Base-by-base conservation (phyloP, 2,113 vertebrate species). In the Pleuronectes platessa region DNA sequence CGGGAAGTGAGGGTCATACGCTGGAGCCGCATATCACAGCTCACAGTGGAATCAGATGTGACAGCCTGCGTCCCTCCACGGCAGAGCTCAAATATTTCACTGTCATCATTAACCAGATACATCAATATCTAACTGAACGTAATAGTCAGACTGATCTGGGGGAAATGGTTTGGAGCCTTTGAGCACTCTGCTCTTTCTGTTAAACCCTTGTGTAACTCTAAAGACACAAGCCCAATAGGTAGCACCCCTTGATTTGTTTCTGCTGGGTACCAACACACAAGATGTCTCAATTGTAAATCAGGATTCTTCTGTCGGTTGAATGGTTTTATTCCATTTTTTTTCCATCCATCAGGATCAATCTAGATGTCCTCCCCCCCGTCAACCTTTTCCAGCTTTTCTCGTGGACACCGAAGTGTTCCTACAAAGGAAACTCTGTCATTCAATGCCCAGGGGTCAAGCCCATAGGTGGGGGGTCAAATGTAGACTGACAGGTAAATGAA, bases 21-120 rank as follows among this genome's bases (percentile, higher is more conserved):
- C 49, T 6, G 18, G 49, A 65, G 58, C 49, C 51, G 62, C 83
- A 74, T 71, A 76, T 85, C 75, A 78, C 20, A 42, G 75, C 67
- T 60, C 31, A 31, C 40, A 21, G 68, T 60, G 47, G 40, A 68
- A 88, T 84, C 68, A 84, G 64, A 85, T 82, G 65, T 75, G 84
- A 87, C 74, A 67, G 75, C 51, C 49, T 10, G 12, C 26, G 61
- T 88, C 66, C 42, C 70, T 65, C 68, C 73, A 68, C 37, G 35
- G 71, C 79, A 79, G 23, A 54, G 17, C 76, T 61, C 58, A 68
- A 40, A 81, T 76, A 56, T 68, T 67, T 80, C 79, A 62, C 42
- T 56, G 65, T 47, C 64, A 42, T 58, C 65, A 62, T 81, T 67
- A 73, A 74, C 73, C 60, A 70, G 17, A 83, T 65, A 27, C 67